phyloP scores from a whole-genome alignment of 2,797 vertebrate species.

The Helicolenus hilgendorfi region DNA sequence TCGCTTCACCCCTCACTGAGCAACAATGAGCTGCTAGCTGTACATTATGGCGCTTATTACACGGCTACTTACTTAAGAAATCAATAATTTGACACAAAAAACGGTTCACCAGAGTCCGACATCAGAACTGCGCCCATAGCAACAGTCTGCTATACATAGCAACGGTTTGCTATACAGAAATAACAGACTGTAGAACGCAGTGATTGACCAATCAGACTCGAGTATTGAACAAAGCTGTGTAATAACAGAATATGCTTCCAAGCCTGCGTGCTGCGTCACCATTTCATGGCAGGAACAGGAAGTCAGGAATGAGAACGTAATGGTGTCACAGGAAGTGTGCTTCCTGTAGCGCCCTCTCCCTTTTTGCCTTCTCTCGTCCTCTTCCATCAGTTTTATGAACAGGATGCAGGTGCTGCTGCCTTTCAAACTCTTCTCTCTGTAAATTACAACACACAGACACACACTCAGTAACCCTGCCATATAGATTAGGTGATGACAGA shows the following conservation, averaged over 20 bases:
- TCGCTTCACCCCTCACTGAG: too few species aligned
- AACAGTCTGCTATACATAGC: too few species aligned
- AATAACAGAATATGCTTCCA: not conserved
- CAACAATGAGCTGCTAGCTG: too few species aligned
- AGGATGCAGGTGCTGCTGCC: slow-evolving; percentile 75
- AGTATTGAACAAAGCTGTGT: too few species aligned
- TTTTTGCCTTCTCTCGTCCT: slow-evolving; percentile 19
- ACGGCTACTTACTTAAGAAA: too few species aligned
- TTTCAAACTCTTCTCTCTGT: not conserved
- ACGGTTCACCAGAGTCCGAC: too few species aligned
- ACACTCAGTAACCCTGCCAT: not conserved
- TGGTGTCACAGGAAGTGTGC: slow-evolving; percentile 75
- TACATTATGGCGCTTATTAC: too few species aligned
- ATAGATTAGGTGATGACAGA: not conserved
- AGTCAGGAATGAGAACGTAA: slow-evolving; percentile 61
- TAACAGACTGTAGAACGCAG: too few species aligned
- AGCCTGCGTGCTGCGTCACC: slow-evolving; percentile 24
- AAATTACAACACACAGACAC: not conserved
- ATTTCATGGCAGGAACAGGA: slow-evolving; percentile 38
- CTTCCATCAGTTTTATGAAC: slow-evolving; percentile 27
- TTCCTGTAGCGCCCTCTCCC: slow-evolving; percentile 61
- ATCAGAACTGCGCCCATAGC: too few species aligned
- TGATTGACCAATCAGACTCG: too few species aligned
- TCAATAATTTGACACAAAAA: too few species aligned
- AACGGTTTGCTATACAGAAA: too few species aligned